Evolutionary conservation across 2,888 invertebrate species (phyloP).

Genomic region (Eulithis prunata): DNA sequence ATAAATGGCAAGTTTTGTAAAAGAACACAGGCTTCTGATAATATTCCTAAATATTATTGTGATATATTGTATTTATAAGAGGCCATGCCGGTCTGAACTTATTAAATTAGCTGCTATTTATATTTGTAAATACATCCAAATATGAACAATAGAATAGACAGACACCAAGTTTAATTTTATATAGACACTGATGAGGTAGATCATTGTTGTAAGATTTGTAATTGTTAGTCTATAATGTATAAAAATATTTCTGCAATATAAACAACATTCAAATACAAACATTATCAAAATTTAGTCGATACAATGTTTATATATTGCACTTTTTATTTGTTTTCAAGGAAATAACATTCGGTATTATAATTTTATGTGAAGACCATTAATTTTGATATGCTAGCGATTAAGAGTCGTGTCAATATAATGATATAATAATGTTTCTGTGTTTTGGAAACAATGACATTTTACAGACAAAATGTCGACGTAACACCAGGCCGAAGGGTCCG

Average conservation of each 20-base stretch:
- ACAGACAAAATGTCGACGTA: neutral
- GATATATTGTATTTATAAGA: slow-evolving; percentile 44
- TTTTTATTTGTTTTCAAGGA: slow-evolving; percentile 50
- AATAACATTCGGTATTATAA: slow-evolving; percentile 52
- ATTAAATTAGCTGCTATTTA: slow-evolving; percentile 46
- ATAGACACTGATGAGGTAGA: slow-evolving; percentile 78
- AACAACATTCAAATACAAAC: slow-evolving; percentile 82
- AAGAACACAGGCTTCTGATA: slow-evolving; percentile 33
- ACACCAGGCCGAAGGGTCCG: neutral
- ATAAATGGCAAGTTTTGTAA: slow-evolving; percentile 40
- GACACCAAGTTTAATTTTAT: slow-evolving; percentile 18
- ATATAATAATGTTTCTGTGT: neutral
- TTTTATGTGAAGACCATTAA: slow-evolving; percentile 51
- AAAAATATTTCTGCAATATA: slow-evolving; percentile 84
- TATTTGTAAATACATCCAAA: slow-evolving; percentile 36
- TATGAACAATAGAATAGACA: slow-evolving; percentile 26
- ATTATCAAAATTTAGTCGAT: slow-evolving; percentile 79
- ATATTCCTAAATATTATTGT: slow-evolving; percentile 37
- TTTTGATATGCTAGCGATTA: slow-evolving; percentile 51
- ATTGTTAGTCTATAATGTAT: slow-evolving; percentile 74
- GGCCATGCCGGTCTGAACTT: slow-evolving; percentile 61
- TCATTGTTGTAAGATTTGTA: slow-evolving; percentile 62
- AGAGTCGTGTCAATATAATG: slow-evolving; percentile 37
- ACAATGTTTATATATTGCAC: slow-evolving; percentile 78
- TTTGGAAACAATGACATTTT: slow-evolving; percentile 9